These are phyloP conservation scores for Bradypodion ventrale DNA, from an alignment of 2,797 vertebrate genomes.

Conservation along the genomic window DNA sequence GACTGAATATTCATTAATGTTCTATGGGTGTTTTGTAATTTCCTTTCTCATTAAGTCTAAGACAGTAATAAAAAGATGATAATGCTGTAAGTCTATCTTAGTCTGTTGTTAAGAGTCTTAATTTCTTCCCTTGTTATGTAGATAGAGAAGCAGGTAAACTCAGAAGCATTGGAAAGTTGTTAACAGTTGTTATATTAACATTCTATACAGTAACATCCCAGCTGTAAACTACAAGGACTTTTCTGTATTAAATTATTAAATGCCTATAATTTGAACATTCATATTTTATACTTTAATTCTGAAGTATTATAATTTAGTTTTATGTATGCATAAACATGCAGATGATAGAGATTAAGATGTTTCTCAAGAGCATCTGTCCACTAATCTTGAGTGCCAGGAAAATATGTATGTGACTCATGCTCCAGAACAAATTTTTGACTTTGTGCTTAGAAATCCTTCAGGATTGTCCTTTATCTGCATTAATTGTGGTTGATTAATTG, in stretches of 20 bases:
- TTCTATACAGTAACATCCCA: constrained; percentile 16
- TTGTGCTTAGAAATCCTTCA: neutral
- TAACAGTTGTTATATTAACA: constrained; percentile 6
- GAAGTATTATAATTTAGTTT: constrained; percentile 32
- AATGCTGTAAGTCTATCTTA: neutral
- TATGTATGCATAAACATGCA: neutral
- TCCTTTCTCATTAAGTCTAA: neutral
- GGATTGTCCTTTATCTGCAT: neutral
- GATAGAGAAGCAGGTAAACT: constrained; percentile 5
- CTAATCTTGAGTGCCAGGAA: neutral
- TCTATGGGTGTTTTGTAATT: neutral
- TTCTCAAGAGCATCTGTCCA: neutral
- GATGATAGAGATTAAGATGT: constrained; percentile 14
- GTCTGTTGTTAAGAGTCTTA: neutral
- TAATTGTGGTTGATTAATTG: neutral
- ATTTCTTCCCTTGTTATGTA: constrained; percentile 3
- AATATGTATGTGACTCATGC: neutral
- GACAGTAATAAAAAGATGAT: neutral
- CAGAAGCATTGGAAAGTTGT: neutral
- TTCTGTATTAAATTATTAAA: constrained; percentile 34
- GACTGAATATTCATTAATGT: neutral
- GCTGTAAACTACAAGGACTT: constrained; percentile 26
- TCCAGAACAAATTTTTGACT: neutral
- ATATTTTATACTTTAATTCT: constrained; percentile 26
- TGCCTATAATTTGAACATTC: constrained; percentile 24